phyloP scores from a whole-genome alignment of 2,797 vertebrate species.

The Mus spretus region DNA sequence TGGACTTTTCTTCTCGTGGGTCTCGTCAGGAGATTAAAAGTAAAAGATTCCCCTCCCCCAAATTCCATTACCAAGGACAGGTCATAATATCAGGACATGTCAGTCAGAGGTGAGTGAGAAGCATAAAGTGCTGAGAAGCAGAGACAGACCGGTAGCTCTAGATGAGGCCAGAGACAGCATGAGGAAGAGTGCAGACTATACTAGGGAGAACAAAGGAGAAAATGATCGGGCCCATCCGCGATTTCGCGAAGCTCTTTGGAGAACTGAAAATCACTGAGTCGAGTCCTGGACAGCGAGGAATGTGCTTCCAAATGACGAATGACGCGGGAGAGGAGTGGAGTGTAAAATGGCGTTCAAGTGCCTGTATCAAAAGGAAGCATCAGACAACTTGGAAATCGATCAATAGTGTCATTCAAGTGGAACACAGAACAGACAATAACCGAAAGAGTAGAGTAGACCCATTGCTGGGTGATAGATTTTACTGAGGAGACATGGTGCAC shows the following conservation, averaged over 20 bases:
- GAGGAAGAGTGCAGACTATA: not conserved
- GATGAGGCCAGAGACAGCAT: not conserved
- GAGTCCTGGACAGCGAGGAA: not conserved
- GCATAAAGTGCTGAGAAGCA: not conserved
- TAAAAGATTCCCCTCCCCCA: not conserved
- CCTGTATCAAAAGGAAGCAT: not conserved
- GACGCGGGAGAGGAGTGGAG: not conserved
- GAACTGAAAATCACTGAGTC: slow-evolving; percentile 25
- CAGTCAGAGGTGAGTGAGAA: not conserved
- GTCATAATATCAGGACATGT: not conserved
- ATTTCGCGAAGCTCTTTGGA: slow-evolving; percentile 39
- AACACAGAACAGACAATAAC: slow-evolving; percentile 32
- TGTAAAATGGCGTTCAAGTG: not conserved
- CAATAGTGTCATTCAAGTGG: slow-evolving; percentile 23
- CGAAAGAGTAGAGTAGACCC: not conserved
- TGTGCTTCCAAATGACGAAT: not conserved
- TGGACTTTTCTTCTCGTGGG: slow-evolving; percentile 29
- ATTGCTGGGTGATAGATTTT: not conserved
- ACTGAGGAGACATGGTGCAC: not conserved
- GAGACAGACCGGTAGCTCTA: not conserved
- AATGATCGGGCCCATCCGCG: not conserved
- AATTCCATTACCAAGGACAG: not conserved
- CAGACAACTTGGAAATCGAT: not conserved
- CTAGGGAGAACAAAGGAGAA: not conserved
- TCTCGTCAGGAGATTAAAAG: slow-evolving; percentile 40